Percentiles rank a stretch among this genome's conserved stretches.
These are phyloP conservation scores for Tangachromis dhanisi DNA, from an alignment of 2,113 vertebrate genomes.

Conservation along the genomic window DNA sequence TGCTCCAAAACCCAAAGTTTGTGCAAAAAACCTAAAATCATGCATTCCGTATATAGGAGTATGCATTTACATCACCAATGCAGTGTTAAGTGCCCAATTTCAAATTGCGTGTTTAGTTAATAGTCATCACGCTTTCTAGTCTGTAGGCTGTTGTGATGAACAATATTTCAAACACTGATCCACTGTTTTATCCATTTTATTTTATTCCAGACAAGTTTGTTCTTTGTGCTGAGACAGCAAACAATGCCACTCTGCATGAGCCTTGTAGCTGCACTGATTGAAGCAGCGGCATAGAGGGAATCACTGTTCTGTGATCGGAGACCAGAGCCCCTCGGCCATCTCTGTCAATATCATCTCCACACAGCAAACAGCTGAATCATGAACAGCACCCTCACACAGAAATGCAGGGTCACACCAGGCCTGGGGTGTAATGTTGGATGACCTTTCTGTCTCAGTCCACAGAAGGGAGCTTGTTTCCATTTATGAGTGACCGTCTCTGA, in stretches of 20 bases:
- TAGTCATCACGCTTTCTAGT: neutral
- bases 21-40: neutral
- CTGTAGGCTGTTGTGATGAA: neutral
- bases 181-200: neutral
- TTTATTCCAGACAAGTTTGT: neutral
- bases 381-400: neutral
- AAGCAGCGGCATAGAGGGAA: constrained; percentile 4
- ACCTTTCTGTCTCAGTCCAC: neutral
- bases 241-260: neutral
- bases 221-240: constrained; percentile 12
- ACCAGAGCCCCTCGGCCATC: neutral
- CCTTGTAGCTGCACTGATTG: neutral
- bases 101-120: neutral
- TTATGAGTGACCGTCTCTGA: neutral
- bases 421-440: neutral
- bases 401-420: neutral
- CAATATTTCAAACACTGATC: neutral
- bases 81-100: neutral
- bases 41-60: neutral
- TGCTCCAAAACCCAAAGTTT: neutral
- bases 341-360: constrained; percentile 5
- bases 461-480: neutral
- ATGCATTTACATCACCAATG: neutral
- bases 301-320: constrained; percentile 33
- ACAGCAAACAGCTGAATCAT: neutral